Conservation (phyloP, 2,113 vertebrate genomes). For the Heptranchias perlo region DNA sequence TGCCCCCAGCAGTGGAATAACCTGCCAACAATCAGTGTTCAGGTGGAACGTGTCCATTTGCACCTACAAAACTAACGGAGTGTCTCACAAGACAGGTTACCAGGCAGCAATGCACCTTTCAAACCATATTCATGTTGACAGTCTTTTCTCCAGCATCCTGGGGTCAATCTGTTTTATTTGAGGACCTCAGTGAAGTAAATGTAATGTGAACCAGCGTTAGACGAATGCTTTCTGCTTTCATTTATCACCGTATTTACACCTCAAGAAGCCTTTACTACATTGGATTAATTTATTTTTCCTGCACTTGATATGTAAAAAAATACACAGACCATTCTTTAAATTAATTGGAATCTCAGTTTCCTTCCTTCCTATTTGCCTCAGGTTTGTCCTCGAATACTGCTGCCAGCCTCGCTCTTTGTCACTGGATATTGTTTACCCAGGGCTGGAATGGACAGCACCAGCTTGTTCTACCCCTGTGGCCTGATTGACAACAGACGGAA, state of each 20-base stretch:
- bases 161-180: not conserved
- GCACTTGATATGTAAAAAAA: not conserved
- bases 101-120: not conserved
- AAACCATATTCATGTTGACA: not conserved
- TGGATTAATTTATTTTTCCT: not conserved
- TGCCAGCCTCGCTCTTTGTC: too few species aligned
- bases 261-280: not conserved
- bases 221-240: not conserved
- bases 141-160: not conserved
- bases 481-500: not conserved
- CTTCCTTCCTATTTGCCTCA: not conserved
- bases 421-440: not conserved
- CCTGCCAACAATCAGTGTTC: not conserved
- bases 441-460: not conserved
- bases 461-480: not conserved
- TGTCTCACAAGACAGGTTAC: not conserved
- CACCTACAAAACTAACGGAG: not conserved
- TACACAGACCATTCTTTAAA: not conserved
- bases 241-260: not conserved
- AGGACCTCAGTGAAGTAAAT: not conserved
- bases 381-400: not conserved
- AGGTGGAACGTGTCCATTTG: not conserved
- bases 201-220: not conserved
- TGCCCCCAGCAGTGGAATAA: not conserved
- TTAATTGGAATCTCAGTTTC: not conserved